These are phyloP conservation scores for Palloptera scutellata DNA, from an alignment of 2,888 invertebrate species.

Conservation along the genomic window DNA sequence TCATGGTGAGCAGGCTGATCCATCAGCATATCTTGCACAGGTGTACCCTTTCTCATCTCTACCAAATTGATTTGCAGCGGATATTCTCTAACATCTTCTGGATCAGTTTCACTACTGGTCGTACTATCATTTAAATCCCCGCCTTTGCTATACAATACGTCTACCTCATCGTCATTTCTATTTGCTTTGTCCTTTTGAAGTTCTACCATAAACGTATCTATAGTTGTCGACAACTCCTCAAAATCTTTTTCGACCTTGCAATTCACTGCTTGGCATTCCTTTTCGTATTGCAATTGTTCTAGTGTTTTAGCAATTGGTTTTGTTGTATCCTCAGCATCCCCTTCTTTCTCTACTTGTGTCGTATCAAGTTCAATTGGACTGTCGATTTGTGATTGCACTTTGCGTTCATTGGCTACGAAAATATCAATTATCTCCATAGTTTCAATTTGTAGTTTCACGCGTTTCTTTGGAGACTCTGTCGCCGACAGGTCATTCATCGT, in stretches of 20 bases:
- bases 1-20: too few relatives aligned
- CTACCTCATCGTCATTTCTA: slow-evolving; percentile 1
- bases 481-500: slow-evolving; percentile 34
- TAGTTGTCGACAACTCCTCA: slow-evolving; percentile 42
- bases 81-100: not conserved
- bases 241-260: slow-evolving; percentile 46
- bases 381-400: slow-evolving; percentile 24
- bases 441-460: slow-evolving; percentile 35
- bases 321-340: not conserved
- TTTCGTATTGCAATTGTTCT: slow-evolving; percentile 41
- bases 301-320: slow-evolving; percentile 25
- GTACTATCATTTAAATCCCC: slow-evolving; percentile 13
- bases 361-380: slow-evolving; percentile 13
- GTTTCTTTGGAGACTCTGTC: slow-evolving; percentile 21
- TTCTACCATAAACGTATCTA: slow-evolving; percentile 45
- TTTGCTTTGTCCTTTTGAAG: slow-evolving; percentile 35
- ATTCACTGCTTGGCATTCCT: slow-evolving; percentile 42
- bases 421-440: slow-evolving; percentile 13
- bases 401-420: slow-evolving; percentile 31
- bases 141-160: not conserved
- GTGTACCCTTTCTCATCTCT: too few relatives aligned
- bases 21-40: too few relatives aligned
- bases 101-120: slow-evolving; percentile 17
- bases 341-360: slow-evolving; percentile 24
- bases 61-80: too few relatives aligned